Evolutionary conservation across 2,888 invertebrate species (phyloP), one percentile per base, ranked within the genome.

Genomic region (Nematopogon swammerdamellus): DNA sequence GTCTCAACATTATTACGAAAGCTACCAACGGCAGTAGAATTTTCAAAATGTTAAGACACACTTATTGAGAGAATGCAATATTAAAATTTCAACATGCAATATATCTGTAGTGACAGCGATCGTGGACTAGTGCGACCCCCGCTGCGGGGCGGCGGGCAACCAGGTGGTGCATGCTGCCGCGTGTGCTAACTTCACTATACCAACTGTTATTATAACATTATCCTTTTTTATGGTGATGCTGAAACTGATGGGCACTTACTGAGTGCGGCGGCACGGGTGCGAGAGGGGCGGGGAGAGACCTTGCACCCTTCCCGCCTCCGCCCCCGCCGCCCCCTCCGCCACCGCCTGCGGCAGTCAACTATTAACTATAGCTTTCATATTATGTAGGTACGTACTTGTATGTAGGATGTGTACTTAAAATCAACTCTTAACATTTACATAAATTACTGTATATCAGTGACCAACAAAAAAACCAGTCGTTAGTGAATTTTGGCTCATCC

Each of bases 81-180:
- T 61, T 45, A 65, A 63, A 3, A 36, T 36, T 67, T 67, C 65
- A 73, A 72, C 67, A 67, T 67, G 67, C 69, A 67, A 72, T 70
- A 72, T 68, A 71, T 72, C 71, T 75, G n/a, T 64, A 71, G 58
- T 65, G n/a, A n/a, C n/a, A n/a, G n/a, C n/a, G n/a, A n/a, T n/a
- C 62, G 59, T 65, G 60, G 62, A 65, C 58, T 66, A 56, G 62
- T 59, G 65, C 65, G 64, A 63, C 63, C n/a, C n/a, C n/a, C n/a
- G n/a, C n/a, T n/a, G n/a, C n/a, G n/a, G n/a, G n/a, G n/a, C n/a
- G n/a, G 65, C 62, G 67, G 70, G 66, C 63, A 4, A 25, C 25
- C 5, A 25, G 25, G 25, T 25, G 36, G 36, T 14, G 36, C 36
- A 36, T 25, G 25, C 4, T 25, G 25, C 4, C 25, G 5, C 11